Percentiles rank a stretch among this genome's conserved stretches.
phyloP scores from a whole-genome alignment of 2,888 invertebrate species.

The Caenorhabditis sp. region DNA sequence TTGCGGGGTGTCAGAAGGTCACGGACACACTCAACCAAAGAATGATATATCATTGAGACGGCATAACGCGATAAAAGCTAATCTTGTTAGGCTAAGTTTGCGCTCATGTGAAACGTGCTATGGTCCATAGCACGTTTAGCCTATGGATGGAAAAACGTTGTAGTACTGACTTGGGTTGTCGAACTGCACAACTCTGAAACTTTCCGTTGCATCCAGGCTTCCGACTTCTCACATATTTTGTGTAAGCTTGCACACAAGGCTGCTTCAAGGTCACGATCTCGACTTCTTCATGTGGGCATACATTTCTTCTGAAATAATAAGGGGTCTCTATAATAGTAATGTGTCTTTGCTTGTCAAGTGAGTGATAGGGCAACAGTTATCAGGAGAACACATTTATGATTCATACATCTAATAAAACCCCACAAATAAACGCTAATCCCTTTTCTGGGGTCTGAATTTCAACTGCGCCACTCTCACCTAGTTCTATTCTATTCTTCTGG shows the following conservation, averaged over 20 bases:
- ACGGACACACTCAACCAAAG: slow-evolving; percentile 14
- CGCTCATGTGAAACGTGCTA: not conserved
- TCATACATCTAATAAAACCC: too few relatives aligned
- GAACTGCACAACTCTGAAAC: slow-evolving; percentile 80
- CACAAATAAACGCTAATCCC: too few relatives aligned
- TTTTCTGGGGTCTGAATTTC: too few relatives aligned
- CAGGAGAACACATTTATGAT: not conserved
- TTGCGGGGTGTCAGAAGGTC: slow-evolving; percentile 40
- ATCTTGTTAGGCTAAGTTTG: slow-evolving; percentile 18
- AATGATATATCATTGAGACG: not conserved
- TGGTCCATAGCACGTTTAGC: too few relatives aligned
- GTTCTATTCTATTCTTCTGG: not conserved
- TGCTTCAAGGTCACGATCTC: slow-evolving; percentile 80
- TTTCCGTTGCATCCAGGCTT: slow-evolving; percentile 81
- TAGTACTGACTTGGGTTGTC: slow-evolving; percentile 80
- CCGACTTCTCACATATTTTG: slow-evolving; percentile 81
- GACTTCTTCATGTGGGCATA: slow-evolving; percentile 81
- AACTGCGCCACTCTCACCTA: too few relatives aligned
- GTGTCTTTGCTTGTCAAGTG: too few relatives aligned
- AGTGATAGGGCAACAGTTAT: too few relatives aligned
- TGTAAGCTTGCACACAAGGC: slow-evolving; percentile 81
- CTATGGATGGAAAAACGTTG: too few relatives aligned
- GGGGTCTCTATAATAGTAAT: too few relatives aligned
- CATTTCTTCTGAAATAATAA: slow-evolving; percentile 82
- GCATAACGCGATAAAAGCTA: slow-evolving; percentile 11